Conservation (phyloP, 2,113 vertebrate genomes). For the Campylomormyrus numenius region DNA sequence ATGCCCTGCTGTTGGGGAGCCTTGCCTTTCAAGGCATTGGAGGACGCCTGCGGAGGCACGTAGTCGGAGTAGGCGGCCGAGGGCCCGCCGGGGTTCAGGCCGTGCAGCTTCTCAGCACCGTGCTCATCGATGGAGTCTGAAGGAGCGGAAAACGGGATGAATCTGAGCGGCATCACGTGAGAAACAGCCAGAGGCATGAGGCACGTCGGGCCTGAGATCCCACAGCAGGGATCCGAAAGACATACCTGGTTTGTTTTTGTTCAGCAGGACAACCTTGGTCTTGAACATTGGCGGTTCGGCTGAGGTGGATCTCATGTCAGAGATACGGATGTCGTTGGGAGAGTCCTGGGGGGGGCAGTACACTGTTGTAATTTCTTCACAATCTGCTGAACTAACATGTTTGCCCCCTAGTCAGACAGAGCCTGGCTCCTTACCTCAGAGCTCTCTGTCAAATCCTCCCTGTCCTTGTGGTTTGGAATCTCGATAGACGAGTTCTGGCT, state of each 20-base stretch:
- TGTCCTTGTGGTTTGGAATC: conserved; percentile 61
- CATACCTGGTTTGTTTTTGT: conserved; percentile 97
- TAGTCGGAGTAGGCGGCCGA: conserved; percentile 99
- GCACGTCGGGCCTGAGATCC: not conserved
- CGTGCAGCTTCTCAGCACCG: conserved; percentile 92
- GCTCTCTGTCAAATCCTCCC: conserved; percentile 60
- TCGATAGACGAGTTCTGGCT: conserved; percentile 56
- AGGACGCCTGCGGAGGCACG: conserved; percentile 94
- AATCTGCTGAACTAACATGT: not conserved
- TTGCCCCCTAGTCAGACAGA: not conserved
- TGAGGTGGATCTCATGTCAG: conserved; percentile 91
- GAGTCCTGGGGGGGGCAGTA: conserved; percentile 68
- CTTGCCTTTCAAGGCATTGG: conserved; percentile 79
- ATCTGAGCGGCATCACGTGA: not conserved
- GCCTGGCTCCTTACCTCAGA: conserved; percentile 58
- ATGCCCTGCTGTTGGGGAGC: conserved; percentile 72
- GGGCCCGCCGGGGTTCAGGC: conserved; percentile 96
- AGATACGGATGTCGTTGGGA: conserved; percentile 93
- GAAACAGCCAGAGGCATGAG: not conserved
- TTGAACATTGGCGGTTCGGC: conserved; percentile 93
- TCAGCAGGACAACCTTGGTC: conserved; percentile 92
- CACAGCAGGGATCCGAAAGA: not conserved
- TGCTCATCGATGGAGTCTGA: conserved; percentile 94
- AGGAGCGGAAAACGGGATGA: not conserved
- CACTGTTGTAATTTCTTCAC: not conserved